phyloP scores from a whole-genome alignment of 2,888 invertebrate genomes.

The Taphrorychus bicolor region DNA sequence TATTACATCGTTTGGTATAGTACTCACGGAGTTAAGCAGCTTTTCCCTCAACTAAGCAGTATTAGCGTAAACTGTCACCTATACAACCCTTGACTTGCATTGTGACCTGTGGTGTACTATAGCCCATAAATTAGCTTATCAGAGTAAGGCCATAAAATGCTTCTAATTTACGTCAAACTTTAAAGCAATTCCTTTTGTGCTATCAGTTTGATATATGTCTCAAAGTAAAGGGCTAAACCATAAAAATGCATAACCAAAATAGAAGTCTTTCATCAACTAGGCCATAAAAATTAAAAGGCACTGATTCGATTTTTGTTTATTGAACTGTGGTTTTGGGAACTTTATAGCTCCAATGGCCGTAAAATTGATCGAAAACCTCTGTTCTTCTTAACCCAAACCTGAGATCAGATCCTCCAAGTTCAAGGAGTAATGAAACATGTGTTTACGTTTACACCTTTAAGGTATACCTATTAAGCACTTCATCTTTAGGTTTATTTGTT shows the following conservation, averaged over 20 bases:
- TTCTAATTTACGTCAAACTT: constrained; percentile 12
- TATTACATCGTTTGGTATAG: constrained; percentile 2
- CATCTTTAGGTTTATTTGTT: no score
- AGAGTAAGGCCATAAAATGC: constrained; percentile 3
- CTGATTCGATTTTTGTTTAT: constrained; percentile 34
- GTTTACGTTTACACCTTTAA: not conserved
- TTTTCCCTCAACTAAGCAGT: not conserved
- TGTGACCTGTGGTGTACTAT: no score
- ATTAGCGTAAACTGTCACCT: constrained; percentile 18
- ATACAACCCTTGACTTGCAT: no score
- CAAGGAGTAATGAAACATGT: not conserved
- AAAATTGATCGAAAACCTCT: constrained; percentile 9
- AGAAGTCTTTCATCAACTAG: constrained; percentile 22
- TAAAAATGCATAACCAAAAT: constrained; percentile 6
- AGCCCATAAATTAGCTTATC: constrained; percentile 9
- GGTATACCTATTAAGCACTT: not conserved
- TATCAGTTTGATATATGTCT: constrained; percentile 22
- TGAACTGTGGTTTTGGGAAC: constrained; percentile 23
- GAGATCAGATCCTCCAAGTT: not conserved
- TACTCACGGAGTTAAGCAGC: constrained; percentile 10
- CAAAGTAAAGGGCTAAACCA: constrained; percentile 9
- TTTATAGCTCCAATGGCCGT: constrained; percentile 20
- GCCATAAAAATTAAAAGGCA: constrained; percentile 30
- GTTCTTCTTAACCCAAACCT: not conserved
- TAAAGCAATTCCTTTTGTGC: constrained; percentile 7